Conservation (phyloP, 2,888 invertebrate species). For the Acanthosepion pharaonis region DNA sequence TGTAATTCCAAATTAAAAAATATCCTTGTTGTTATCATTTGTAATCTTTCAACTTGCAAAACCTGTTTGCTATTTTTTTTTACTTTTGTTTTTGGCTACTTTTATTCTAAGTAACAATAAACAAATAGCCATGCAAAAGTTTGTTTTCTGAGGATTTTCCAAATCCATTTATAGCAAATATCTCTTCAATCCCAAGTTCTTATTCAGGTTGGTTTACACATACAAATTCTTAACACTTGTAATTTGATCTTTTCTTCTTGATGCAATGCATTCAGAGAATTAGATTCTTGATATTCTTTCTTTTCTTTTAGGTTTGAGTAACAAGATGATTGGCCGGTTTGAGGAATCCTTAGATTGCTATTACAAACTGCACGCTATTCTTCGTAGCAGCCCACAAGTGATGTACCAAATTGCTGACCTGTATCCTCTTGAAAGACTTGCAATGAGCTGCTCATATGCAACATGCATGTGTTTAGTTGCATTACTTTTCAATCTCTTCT, state of each 20-base stretch:
- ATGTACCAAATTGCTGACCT: constrained; percentile 86
- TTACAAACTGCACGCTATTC: constrained; percentile 83
- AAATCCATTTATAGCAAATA: neutral
- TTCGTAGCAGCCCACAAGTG: constrained; percentile 83
- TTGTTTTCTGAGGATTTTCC: neutral
- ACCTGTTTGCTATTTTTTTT: neutral
- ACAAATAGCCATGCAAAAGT: neutral
- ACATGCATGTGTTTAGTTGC: neutral
- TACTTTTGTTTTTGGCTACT: neutral
- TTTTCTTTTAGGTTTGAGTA: constrained; percentile 79
- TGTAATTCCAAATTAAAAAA: neutral
- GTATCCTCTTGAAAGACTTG: constrained; percentile 70
- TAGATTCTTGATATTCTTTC: neutral
- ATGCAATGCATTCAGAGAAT: neutral
- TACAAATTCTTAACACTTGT: too few species aligned
- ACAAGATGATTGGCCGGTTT: constrained; percentile 82
- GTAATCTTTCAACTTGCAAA: neutral
- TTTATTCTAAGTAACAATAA: neutral
- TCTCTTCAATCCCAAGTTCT: neutral
- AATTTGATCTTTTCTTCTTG: neutral
- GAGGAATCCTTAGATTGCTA: constrained; percentile 87
- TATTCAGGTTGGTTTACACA: too few species aligned
- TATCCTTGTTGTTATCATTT: neutral
- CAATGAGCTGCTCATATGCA: constrained; percentile 21
- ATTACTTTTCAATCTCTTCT: neutral